Evolutionary conservation across 2,797 vertebrate species (phyloP).

Genomic region (Thunnus albacares): DNA sequence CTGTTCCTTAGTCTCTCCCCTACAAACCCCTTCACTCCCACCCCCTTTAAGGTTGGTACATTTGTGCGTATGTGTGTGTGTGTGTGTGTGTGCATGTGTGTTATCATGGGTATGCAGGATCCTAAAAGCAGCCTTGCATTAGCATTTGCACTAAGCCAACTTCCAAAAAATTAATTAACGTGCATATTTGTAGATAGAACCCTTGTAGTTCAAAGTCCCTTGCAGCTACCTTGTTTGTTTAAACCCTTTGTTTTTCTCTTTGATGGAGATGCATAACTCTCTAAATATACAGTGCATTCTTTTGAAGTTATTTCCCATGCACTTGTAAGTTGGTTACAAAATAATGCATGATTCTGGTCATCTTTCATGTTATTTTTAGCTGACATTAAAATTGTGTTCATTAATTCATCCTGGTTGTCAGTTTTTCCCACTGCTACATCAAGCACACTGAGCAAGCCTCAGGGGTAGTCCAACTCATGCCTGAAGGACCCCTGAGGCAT

Average conservation of each 20-base stretch:
- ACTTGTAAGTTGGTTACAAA: conserved; percentile 67
- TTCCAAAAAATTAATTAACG: conserved; percentile 74
- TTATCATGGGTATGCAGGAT: conserved; percentile 42
- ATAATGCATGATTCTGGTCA: conserved; percentile 82
- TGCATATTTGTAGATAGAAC: conserved; percentile 71
- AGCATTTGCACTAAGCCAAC: conserved; percentile 64
- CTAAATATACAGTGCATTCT: conserved; percentile 70
- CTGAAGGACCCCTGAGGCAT: conserved; percentile 80
- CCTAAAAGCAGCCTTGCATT: conserved; percentile 63
- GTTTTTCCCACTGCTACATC: conserved; percentile 71
- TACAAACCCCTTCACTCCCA: conserved; percentile 94
- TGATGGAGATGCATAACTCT: conserved; percentile 76
- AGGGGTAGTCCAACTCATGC: conserved; percentile 78
- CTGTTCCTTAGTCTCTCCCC: conserved; percentile 90
- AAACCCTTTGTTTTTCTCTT: conserved; percentile 75
- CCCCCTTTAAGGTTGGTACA: conserved; percentile 95
- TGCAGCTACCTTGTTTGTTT: conserved; percentile 78
- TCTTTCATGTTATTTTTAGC: conserved; percentile 86
- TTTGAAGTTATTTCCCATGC: conserved; percentile 79
- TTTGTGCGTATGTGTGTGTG: conserved; percentile 37
- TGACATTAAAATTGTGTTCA: conserved; percentile 77
- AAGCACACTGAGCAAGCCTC: conserved; percentile 75
- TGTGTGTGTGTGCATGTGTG: conserved; percentile 21
- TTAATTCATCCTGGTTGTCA: conserved; percentile 80
- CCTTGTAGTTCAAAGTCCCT: conserved; percentile 76